phyloP scores from a whole-genome alignment of 2,113 vertebrate species.

The Motacilla alba region DNA sequence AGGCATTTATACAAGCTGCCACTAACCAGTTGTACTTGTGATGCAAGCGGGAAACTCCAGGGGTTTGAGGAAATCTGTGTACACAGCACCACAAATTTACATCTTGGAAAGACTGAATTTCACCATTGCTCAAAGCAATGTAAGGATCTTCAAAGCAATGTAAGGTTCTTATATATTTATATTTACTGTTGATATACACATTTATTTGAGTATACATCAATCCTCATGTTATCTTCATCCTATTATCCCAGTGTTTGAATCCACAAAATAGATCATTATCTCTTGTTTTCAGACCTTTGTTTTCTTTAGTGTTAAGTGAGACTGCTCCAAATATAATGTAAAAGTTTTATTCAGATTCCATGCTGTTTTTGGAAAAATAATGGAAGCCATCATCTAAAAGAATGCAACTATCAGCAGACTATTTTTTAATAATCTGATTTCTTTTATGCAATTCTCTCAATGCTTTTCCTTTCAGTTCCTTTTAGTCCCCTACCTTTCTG shows the following conservation, averaged over 20 bases:
- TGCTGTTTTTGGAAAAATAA: background rate
- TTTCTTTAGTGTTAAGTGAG: background rate
- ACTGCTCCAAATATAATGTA: background rate
- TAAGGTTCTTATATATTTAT: background rate
- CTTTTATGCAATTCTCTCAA: background rate
- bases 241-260: background rate
- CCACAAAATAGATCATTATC: background rate
- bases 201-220: background rate
- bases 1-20: background rate
- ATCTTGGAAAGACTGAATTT: background rate
- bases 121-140: background rate
- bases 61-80: background rate
- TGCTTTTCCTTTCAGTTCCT: background rate
- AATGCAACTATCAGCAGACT: background rate
- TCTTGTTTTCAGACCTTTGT: background rate
- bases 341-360: background rate
- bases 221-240: background rate
- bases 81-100: background rate
- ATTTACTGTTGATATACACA: background rate
- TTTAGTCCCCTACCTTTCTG: background rate
- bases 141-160: background rate
- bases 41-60: background rate
- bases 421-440: background rate
- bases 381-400: background rate
- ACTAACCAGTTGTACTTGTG: background rate